phyloP scores from a whole-genome alignment of 2,797 vertebrate genomes.

The Acipenser ruthenus region DNA sequence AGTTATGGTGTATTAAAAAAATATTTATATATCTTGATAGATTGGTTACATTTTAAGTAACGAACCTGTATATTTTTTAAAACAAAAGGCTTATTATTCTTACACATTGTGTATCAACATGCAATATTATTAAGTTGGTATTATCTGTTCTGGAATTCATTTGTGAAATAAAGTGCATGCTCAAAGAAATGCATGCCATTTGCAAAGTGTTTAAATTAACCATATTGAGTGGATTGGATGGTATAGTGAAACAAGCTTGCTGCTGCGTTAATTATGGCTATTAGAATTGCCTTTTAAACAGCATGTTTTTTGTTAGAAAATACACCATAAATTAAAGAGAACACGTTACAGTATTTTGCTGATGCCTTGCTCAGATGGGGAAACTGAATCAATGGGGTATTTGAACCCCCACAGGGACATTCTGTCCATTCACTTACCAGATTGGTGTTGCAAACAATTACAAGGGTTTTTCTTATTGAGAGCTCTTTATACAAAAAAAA shows the following conservation, averaged over 20 bases:
- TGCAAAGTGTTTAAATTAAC: background rate
- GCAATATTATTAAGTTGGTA: conserved; percentile 11
- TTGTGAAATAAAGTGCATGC: background rate
- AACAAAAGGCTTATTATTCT: conserved; percentile 12
- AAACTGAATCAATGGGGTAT: conserved; percentile 3
- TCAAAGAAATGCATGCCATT: conserved; percentile 11
- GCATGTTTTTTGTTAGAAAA: background rate
- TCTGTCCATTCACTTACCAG: conserved; percentile 38
- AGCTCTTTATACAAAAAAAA: conserved; percentile 26
- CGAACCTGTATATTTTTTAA: background rate
- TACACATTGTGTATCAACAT: background rate
- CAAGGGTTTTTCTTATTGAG: conserved; percentile 33
- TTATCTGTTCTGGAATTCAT: conserved; percentile 13
- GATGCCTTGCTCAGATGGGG: conserved; percentile 9
- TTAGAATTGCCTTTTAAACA: background rate
- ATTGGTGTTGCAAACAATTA: conserved; percentile 62
- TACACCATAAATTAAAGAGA: background rate
- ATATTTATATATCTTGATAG: conserved; percentile 28
- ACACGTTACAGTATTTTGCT: background rate
- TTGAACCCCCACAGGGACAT: no score
- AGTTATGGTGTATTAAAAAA: conserved; percentile 26
- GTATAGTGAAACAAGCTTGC: conserved; percentile 1
- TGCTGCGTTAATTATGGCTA: background rate
- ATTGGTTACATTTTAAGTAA: conserved; percentile 25
- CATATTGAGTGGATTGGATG: background rate